phyloP scores from a whole-genome alignment of 2,797 vertebrate species.

The Nasua narica region DNA sequence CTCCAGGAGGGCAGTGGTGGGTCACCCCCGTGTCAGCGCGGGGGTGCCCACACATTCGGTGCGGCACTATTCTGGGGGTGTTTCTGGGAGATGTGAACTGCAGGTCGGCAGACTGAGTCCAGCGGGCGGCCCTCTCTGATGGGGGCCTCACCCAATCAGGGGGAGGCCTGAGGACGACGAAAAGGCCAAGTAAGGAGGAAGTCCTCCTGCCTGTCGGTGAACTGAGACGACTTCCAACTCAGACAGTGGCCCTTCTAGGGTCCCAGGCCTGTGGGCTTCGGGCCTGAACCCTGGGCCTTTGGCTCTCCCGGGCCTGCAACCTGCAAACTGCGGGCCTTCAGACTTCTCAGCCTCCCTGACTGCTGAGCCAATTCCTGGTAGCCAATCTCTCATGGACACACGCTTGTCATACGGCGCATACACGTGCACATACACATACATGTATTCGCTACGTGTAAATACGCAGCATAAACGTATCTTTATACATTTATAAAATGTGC shows the following conservation, averaged over 20 bases:
- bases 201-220: accelerated
- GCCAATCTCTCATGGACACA: not conserved
- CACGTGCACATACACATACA: accelerated
- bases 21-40: not conserved
- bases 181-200: not conserved
- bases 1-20: accelerated
- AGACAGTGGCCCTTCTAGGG: too few relatives aligned
- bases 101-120: accelerated
- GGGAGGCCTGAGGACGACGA: accelerated
- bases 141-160: not conserved
- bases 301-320: not conserved
- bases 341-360: not conserved
- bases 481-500: too few relatives aligned
- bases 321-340: accelerated
- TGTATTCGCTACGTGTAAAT: not conserved
- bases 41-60: accelerated
- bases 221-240: not conserved
- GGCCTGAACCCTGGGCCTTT: accelerated
- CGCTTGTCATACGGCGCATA: accelerated
- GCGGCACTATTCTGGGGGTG: not conserved
- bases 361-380: accelerated
- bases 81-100: not conserved
- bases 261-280: not conserved
- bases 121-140: accelerated
- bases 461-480: too few relatives aligned